These are phyloP conservation scores for Mimachlamys varia DNA, from an alignment of 2,888 invertebrate genomes.

Conservation along the genomic window DNA sequence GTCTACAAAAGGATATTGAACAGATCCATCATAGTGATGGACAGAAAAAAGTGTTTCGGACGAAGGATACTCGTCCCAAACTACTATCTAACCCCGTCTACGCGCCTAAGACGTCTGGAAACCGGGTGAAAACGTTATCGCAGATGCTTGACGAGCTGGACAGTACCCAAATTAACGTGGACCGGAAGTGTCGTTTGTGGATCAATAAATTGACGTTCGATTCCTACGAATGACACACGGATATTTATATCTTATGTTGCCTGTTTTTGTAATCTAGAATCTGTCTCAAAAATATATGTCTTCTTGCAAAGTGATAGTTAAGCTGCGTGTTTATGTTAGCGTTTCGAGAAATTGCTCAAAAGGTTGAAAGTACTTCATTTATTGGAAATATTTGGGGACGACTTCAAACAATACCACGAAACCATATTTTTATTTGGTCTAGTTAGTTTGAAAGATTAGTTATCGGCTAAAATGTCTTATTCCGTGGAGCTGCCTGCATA, in stretches of 20 bases:
- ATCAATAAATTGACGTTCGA: slow-evolving; percentile 40
- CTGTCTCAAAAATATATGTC: not conserved
- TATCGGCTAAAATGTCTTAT: too few species aligned
- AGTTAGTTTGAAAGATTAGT: too few species aligned
- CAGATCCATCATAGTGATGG: not conserved
- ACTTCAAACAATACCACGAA: too few species aligned
- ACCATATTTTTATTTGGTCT: too few species aligned
- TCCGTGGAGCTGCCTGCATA: too few species aligned
- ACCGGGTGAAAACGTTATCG: slow-evolving; percentile 37
- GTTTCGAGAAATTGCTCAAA: too few species aligned
- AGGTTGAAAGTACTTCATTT: too few species aligned
- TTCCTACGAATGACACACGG: not conserved
- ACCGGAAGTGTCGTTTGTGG: slow-evolving; percentile 50
- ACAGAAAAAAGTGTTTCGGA: not conserved
- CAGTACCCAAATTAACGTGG: slow-evolving; percentile 44
- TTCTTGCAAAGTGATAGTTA: not conserved
- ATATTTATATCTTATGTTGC: not conserved
- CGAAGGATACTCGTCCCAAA: not conserved
- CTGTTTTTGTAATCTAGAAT: not conserved
- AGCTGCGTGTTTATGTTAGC: not conserved
- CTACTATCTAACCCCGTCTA: not conserved
- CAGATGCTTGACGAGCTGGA: slow-evolving; percentile 43
- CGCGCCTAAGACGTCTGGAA: not conserved
- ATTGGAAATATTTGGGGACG: too few species aligned
- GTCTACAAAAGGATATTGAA: not conserved